These are phyloP conservation scores for Calidris pugnax DNA, from an alignment of 2,113 vertebrate genomes.

Conservation along the genomic window DNA sequence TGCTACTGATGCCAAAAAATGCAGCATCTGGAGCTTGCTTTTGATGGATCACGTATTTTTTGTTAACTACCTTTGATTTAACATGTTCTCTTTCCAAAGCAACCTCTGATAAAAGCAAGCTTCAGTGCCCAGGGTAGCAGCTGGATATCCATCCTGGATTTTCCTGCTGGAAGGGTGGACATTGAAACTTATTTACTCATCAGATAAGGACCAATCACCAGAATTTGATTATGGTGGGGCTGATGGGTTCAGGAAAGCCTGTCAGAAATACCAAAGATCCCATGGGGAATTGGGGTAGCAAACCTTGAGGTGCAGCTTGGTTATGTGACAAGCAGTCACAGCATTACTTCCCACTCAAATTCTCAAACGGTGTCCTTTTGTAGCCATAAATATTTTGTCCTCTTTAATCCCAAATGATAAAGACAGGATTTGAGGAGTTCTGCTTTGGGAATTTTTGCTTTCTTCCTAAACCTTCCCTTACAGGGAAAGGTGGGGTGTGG, in stretches of 20 bases:
- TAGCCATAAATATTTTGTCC: neutral
- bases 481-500: neutral
- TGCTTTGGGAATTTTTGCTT: neutral
- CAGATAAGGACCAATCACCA: neutral
- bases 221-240: neutral
- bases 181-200: neutral
- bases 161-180: neutral
- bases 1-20: neutral
- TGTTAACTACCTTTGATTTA: neutral
- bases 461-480: neutral
- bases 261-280: neutral
- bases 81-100: neutral
- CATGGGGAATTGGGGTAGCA: neutral
- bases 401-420: conserved; percentile 1
- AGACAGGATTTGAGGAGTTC: neutral
- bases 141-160: neutral
- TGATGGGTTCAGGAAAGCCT: neutral
- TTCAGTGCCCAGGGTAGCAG: neutral
- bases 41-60: neutral
- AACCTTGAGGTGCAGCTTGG: neutral
- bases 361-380: neutral
- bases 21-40: neutral
- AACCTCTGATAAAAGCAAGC: neutral
- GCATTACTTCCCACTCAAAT: neutral
- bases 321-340: neutral